phyloP scores from a whole-genome alignment of 1,140 invertebrate species.

The Drosophila sproati region DNA sequence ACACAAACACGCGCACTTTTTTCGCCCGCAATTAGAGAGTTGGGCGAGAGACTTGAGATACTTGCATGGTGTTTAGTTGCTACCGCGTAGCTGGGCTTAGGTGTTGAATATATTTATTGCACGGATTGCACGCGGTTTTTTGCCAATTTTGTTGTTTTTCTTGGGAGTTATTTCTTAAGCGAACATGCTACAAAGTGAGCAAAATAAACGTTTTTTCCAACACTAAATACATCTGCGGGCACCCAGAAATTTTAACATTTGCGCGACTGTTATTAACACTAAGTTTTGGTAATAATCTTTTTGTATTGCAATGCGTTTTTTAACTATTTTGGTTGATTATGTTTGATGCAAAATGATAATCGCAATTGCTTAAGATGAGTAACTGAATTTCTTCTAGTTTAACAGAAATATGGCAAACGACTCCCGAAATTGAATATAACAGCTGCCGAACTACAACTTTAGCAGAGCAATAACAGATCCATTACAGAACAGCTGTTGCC shows the following conservation, averaged over 20 bases:
- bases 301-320: background rate
- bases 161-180: constrained; percentile 37
- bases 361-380: background rate
- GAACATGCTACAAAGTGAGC: constrained; percentile 26
- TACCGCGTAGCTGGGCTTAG: background rate
- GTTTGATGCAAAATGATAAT: too few relatives aligned
- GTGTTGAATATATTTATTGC: constrained; percentile 17
- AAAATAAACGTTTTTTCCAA: constrained; percentile 9
- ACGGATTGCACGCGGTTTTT: constrained; percentile 49
- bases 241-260: constrained; percentile 5
- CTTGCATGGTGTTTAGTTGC: constrained; percentile 28
- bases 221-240: constrained; percentile 7
- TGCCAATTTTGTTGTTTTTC: constrained; percentile 49
- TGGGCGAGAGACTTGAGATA: background rate
- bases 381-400: background rate
- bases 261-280: constrained; percentile 1
- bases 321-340: too few relatives aligned
- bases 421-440: background rate
- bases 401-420: background rate
- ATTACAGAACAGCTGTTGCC: constrained; percentile 8
- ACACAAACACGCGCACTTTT: constrained; percentile 56
- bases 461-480: background rate
- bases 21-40: constrained; percentile 26
- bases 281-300: too few relatives aligned
- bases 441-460: background rate